Evolutionary conservation across 1,140 invertebrate genomes (phyloP).

Genomic region (Drosophila orena): DNA sequence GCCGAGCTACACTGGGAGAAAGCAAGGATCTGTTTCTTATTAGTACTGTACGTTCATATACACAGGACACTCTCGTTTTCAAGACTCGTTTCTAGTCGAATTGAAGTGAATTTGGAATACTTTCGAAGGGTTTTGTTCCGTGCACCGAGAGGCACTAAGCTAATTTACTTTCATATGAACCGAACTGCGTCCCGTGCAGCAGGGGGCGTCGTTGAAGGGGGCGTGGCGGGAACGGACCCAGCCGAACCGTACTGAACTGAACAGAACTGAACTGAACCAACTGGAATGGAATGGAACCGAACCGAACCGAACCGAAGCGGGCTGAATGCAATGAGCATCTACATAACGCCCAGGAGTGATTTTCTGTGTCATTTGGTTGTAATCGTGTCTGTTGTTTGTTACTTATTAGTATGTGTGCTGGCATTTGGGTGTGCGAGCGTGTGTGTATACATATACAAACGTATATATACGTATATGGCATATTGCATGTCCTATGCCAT

Average conservation of each 20-base stretch:
- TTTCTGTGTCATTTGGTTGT: conserved; percentile 82
- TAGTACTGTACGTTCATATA: background rate
- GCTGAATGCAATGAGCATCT: conserved; percentile 55
- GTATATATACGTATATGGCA: conserved; percentile 26
- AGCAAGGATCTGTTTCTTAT: background rate
- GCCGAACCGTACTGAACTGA: conserved; percentile 29
- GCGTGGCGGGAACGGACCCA: conserved; percentile 13
- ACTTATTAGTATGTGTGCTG: conserved; percentile 73
- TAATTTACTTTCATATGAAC: conserved; percentile 79
- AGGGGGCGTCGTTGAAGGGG: conserved; percentile 4
- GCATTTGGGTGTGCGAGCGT: conserved; percentile 11
- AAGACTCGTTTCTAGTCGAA: no score
- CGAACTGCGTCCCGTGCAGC: conserved; percentile 28
- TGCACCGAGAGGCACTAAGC: conserved; percentile 54
- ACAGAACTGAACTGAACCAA: conserved; percentile 6
- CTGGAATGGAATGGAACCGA: background rate
- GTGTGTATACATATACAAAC: conserved; percentile 12
- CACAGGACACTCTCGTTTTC: no score
- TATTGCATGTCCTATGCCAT: conserved; percentile 59
- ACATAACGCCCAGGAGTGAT: conserved; percentile 75
- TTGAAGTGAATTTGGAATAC: no score
- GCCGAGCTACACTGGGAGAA: conserved; percentile 25
- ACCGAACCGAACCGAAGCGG: background rate
- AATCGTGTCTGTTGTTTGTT: conserved; percentile 83
- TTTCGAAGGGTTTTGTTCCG: conserved; percentile 1